Conservation (phyloP, 92 coral and sea anemone species). For the Palythoa grandis region DNA sequence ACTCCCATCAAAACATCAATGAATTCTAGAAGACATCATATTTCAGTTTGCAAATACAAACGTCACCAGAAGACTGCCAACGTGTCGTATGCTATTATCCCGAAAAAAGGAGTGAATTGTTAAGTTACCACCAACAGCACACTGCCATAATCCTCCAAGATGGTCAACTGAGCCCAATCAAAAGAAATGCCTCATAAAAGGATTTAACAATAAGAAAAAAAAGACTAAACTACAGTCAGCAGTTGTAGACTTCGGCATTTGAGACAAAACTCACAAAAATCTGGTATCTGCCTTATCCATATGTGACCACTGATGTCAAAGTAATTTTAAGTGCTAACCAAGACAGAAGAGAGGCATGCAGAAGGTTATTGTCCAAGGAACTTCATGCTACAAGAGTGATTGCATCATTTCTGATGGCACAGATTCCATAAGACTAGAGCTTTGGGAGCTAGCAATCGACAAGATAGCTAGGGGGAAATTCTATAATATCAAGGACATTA, state of each 20-base stretch:
- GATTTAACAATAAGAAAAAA: too few species aligned
- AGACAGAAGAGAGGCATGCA: constrained; percentile 14
- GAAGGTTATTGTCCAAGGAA: background rate
- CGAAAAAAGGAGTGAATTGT: too few species aligned
- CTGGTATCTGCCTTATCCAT: constrained; percentile 4
- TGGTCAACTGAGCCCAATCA: too few species aligned
- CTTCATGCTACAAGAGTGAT: background rate
- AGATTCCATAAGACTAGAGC: background rate
- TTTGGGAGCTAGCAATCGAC: constrained; percentile 16
- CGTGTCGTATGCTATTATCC: too few species aligned
- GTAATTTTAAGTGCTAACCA: constrained; percentile 17
- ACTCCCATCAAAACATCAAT: too few species aligned
- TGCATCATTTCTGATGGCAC: background rate
- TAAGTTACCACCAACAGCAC: too few species aligned
- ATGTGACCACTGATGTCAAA: constrained; percentile 19
- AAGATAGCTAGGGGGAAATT: background rate
- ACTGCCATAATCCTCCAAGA: too few species aligned
- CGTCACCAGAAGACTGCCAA: too few species aligned
- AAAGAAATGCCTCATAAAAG: too few species aligned
- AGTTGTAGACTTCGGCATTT: constrained; percentile 14
- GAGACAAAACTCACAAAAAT: background rate
- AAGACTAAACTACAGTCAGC: constrained; percentile 15
- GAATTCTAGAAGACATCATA: too few species aligned
- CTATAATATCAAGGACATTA: too few species aligned
- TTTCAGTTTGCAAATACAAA: too few species aligned